A percentile compares a stretch with the other conserved stretches of the same genome.
Evolutionary conservation across 2,888 invertebrate species (phyloP).

Genomic region (Cerceris ruficornis): DNA sequence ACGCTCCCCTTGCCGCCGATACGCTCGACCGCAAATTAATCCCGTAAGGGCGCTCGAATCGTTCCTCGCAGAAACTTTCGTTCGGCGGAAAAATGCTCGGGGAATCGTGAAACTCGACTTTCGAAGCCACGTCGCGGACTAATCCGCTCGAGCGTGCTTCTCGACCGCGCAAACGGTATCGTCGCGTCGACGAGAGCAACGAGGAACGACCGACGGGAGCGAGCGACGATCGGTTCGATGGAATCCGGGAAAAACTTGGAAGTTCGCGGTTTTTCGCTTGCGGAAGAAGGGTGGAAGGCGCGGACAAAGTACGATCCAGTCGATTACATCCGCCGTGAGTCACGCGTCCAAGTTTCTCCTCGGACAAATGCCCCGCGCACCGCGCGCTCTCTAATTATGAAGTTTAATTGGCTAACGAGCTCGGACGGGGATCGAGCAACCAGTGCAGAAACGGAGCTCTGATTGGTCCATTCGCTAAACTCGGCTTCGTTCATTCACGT

Average conservation of each 20-base stretch:
- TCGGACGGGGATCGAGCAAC: slow-evolving; percentile 59
- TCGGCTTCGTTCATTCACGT: slow-evolving; percentile 57
- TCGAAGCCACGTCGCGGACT: slow-evolving; percentile 49
- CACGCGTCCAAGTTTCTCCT: slow-evolving; percentile 21
- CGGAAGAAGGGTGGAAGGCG: not conserved
- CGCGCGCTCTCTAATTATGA: slow-evolving; percentile 69
- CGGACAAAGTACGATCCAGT: slow-evolving; percentile 28
- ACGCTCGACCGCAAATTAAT: slow-evolving; percentile 68
- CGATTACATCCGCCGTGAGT: slow-evolving; percentile 56
- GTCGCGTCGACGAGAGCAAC: not conserved
- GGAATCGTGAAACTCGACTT: slow-evolving; percentile 57
- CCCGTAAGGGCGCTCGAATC: slow-evolving; percentile 62
- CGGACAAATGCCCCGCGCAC: slow-evolving; percentile 5
- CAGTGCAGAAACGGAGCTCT: slow-evolving; percentile 60
- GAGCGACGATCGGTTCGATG: too few species aligned
- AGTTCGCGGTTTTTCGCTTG: not conserved
- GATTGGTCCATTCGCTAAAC: slow-evolving; percentile 63
- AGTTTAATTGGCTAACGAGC: slow-evolving; percentile 77
- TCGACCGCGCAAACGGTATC: not conserved
- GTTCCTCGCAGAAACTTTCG: slow-evolving; percentile 50
- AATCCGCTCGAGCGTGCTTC: slow-evolving; percentile 23
- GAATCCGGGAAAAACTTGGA: not conserved
- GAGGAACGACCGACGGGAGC: not conserved
- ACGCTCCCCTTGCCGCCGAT: slow-evolving; percentile 54
- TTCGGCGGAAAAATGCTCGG: slow-evolving; percentile 43